These are phyloP conservation scores for Phyllostomus discolor DNA, from an alignment of 2,113 vertebrate species.

Conservation along the genomic window DNA sequence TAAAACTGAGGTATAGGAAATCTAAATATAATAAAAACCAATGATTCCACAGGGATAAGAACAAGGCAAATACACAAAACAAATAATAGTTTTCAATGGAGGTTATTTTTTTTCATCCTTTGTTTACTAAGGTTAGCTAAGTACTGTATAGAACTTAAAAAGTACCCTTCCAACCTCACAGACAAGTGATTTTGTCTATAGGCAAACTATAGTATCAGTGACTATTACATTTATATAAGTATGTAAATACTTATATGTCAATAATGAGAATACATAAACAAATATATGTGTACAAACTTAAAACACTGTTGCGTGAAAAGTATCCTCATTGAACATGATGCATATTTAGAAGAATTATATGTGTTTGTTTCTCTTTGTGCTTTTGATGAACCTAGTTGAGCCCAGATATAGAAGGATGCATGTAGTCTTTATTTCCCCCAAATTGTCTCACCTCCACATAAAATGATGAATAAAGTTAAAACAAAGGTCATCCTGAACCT, in stretches of 20 bases:
- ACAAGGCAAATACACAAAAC: neutral
- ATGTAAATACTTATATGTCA: neutral
- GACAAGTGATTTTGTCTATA: slow-evolving; percentile 8
- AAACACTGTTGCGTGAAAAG: neutral
- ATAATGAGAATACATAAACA: neutral
- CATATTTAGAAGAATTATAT: neutral
- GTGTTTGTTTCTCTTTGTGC: neutral
- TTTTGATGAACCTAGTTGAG: neutral
- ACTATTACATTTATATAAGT: neutral
- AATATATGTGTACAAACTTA: neutral
- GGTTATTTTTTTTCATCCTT: neutral
- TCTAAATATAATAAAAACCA: neutral
- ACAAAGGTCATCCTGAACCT: neutral
- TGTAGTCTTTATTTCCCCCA: neutral
- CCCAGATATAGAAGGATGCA: neutral
- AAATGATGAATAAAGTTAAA: neutral
- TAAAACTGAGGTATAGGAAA: slow-evolving; percentile 27
- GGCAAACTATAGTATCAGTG: neutral
- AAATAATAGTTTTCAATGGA: neutral
- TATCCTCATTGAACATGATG: neutral
- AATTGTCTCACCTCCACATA: neutral
- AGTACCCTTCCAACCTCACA: neutral
- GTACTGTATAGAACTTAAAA: neutral
- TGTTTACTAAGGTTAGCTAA: neutral
- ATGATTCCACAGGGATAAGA: neutral